These are phyloP conservation scores for Helleia helle DNA, from an alignment of 2,888 invertebrate genomes.

Conservation along the genomic window DNA sequence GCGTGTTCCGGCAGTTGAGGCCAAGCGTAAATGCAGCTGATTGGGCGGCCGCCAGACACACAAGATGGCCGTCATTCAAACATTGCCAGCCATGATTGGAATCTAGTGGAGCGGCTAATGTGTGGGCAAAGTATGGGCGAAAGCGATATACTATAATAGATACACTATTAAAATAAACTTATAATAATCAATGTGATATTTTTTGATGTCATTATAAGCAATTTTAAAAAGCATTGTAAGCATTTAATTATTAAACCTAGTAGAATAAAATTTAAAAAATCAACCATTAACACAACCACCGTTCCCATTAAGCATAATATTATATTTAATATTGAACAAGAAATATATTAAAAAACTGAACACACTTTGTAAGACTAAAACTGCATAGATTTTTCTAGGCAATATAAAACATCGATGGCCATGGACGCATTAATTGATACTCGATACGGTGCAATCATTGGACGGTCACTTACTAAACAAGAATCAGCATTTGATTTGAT, in stretches of 20 bases:
- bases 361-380: too few relatives aligned
- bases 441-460: constrained; percentile 6
- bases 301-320: too few relatives aligned
- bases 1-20: not conserved
- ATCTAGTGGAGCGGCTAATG: constrained; percentile 13
- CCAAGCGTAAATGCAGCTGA: constrained; percentile 8
- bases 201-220: too few relatives aligned
- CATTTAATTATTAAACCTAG: too few relatives aligned
- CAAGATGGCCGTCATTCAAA: constrained; percentile 15
- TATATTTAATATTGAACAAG: too few relatives aligned
- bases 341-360: too few relatives aligned
- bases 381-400: too few relatives aligned
- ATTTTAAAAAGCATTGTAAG: too few relatives aligned
- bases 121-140: constrained; percentile 3
- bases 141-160: not conserved
- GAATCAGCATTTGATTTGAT: not conserved
- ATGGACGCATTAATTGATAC: constrained; percentile 8
- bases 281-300: too few relatives aligned
- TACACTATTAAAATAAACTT: not conserved
- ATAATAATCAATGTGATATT: too few relatives aligned
- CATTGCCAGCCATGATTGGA: constrained; percentile 14
- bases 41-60: constrained; percentile 14
- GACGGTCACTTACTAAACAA: not conserved
- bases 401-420: not conserved
- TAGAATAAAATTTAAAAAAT: too few relatives aligned